These are phyloP conservation scores for Tetragonula carbonaria DNA, from an alignment of 2,888 invertebrate species.

Conservation along the genomic window DNA sequence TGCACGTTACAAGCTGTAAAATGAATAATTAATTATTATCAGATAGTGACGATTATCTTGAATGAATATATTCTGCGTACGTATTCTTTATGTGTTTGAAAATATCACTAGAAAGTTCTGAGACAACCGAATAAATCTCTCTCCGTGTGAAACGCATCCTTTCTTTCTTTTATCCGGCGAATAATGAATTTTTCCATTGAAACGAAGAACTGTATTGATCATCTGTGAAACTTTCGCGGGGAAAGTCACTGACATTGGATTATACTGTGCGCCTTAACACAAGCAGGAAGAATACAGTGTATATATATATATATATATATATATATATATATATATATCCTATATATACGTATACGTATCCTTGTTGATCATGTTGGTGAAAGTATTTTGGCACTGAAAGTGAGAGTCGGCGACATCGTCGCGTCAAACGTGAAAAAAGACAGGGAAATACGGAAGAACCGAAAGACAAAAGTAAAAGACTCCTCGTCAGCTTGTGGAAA, in stretches of 20 bases:
- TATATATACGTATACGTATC: constrained; percentile 2
- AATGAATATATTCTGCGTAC: no score
- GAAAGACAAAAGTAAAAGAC: constrained; percentile 5
- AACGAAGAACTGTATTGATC: constrained; percentile 47
- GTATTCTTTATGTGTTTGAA: not conserved
- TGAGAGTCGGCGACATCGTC: constrained; percentile 72
- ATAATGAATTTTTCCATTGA: constrained; percentile 22
- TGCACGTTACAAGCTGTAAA: no score
- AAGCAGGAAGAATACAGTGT: constrained; percentile 41
- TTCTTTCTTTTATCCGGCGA: not conserved
- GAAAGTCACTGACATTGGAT: constrained; percentile 64
- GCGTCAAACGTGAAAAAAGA: constrained; percentile 36
- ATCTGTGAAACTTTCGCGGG: constrained; percentile 60
- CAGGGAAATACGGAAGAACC: constrained; percentile 48
- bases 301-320: not conserved
- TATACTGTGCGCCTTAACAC: constrained; percentile 32
- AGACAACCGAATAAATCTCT: not conserved
- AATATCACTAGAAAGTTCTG: not conserved
- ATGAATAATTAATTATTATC: no score
- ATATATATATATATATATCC: no score
- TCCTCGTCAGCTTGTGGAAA: not conserved
- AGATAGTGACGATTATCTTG: no score
- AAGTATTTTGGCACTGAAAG: constrained; percentile 79
- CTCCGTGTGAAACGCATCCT: not conserved
- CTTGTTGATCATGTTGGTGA: constrained; percentile 67